A percentile compares a stretch with the other conserved stretches of the same genome.
Conservation (phyloP, 2,113 vertebrate species). For the Rana temporaria region DNA sequence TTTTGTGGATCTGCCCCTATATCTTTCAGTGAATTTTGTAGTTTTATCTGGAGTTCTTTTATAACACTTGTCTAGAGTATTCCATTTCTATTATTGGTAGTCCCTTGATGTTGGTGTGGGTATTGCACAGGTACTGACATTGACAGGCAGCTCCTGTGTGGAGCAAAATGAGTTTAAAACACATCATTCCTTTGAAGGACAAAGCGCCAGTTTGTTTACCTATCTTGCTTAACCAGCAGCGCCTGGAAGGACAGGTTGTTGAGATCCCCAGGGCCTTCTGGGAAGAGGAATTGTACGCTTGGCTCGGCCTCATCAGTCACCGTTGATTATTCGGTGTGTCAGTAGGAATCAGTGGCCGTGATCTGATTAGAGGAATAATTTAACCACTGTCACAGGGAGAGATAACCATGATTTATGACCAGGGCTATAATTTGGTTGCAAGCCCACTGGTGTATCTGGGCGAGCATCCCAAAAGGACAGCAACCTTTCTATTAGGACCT, state of each 20-base stretch:
- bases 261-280: slow-evolving; percentile 56
- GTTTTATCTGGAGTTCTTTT: too few relatives aligned
- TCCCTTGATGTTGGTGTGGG: slow-evolving; percentile 13
- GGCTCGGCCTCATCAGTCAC: slow-evolving; percentile 56
- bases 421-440: slow-evolving; percentile 56
- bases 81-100: slow-evolving; percentile 25
- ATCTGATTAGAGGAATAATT: slow-evolving; percentile 59
- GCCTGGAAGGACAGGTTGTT: slow-evolving; percentile 58
- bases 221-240: slow-evolving; percentile 57
- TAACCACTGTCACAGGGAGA: slow-evolving; percentile 57
- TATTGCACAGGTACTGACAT: slow-evolving; percentile 30
- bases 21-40: too few relatives aligned
- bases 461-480: slow-evolving; percentile 55
- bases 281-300: slow-evolving; percentile 56
- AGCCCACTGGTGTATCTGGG: slow-evolving; percentile 56
- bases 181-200: slow-evolving; percentile 57
- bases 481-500: slow-evolving; percentile 56
- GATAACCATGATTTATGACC: slow-evolving; percentile 59
- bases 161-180: slow-evolving; percentile 54
- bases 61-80: slow-evolving; percentile 3
- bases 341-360: slow-evolving; percentile 58
- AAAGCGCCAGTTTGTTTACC: slow-evolving; percentile 58
- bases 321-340: slow-evolving; percentile 57
- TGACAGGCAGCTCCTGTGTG: slow-evolving; percentile 46
- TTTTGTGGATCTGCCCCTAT: too few relatives aligned